phyloP scores from a whole-genome alignment of 1,140 invertebrate genomes.

The Lethocerus indicus region DNA sequence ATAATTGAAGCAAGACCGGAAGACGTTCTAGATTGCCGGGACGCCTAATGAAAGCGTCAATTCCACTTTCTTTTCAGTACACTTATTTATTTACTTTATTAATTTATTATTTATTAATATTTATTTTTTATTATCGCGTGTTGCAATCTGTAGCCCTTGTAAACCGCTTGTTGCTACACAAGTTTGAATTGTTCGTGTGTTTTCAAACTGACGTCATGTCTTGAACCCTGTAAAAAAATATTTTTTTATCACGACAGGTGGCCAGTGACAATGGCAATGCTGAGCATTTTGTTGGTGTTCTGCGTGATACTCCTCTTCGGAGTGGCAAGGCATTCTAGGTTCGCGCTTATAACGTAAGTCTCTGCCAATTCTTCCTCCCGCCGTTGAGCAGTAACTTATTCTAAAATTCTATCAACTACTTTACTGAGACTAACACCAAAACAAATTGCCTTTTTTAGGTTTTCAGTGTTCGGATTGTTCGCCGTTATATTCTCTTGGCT shows the following conservation, averaged over 20 bases:
- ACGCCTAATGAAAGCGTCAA: no score
- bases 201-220: not conserved
- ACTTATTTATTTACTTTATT: no score
- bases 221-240: not conserved
- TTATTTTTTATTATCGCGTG: no score
- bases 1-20: no score
- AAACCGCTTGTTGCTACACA: not conserved
- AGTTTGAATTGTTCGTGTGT: not conserved
- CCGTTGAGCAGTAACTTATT: not conserved
- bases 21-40: no score
- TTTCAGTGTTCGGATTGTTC: slow-evolving; percentile 69
- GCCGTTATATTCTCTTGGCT: slow-evolving; percentile 83
- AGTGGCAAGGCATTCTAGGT: slow-evolving; percentile 63
- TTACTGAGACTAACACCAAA: not conserved
- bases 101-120: no score
- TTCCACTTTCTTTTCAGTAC: no score
- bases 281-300: slow-evolving; percentile 57
- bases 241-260: slow-evolving; percentile 33
- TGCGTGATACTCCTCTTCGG: slow-evolving; percentile 67
- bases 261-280: slow-evolving; percentile 59
- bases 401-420: not conserved
- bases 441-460: slow-evolving; percentile 30
- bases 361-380: not conserved
- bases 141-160: not conserved
- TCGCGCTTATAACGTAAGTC: slow-evolving; percentile 60